Base-by-base conservation (phyloP, 2,797 vertebrate genomes). In the Falco rusticolus region DNA sequence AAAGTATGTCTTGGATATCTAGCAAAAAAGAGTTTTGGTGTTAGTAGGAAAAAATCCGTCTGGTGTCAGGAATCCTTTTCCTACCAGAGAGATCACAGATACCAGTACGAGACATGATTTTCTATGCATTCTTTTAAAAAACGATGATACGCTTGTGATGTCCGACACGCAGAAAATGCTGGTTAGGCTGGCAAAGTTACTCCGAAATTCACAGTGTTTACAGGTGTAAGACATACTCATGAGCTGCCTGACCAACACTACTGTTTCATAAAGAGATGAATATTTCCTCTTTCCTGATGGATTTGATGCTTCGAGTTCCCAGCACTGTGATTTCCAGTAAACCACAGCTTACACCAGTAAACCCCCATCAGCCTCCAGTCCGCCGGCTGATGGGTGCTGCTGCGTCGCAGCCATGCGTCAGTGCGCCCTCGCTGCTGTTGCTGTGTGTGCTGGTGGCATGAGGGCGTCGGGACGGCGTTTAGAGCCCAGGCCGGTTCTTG, bases 301-400 rank as follows among this genome's bases (percentile, higher is more conserved):
- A n/a, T n/a, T 90, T n/a, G 65, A 25, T 51, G 22, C 9, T 61
- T 25, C 0, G 2, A 26, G 26, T 50, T 94, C 45, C 48, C 39
- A 34, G 3, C 34, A 1, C 12, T 9, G n/a, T 17, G 47, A 45
- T 69, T 94, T 51, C 48, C 24, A 6, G n/a, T 29, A 56, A 34
- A 24, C 16, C 5, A 6, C 1, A 41, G 39, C 13, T 41, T 41
- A 41, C 39, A 41, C 48, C 24, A 6, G n/a, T 25, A 56, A 34
- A 24, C 16, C 5, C 6, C 1, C 0, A 29, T 18, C 60, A 26
- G 20, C 16, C 50, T 50, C 5, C 2, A 41, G 41, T 34, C 51
- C 6, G 13, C 10, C 15, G 64, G 33, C 31, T 13, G 28, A 21
- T 41, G 18, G n/a, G 5, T 5, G 5, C 0, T 0, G 26, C 29